Base-by-base conservation (phyloP, 2,113 vertebrate genomes). In the Nasalis larvatus region DNA sequence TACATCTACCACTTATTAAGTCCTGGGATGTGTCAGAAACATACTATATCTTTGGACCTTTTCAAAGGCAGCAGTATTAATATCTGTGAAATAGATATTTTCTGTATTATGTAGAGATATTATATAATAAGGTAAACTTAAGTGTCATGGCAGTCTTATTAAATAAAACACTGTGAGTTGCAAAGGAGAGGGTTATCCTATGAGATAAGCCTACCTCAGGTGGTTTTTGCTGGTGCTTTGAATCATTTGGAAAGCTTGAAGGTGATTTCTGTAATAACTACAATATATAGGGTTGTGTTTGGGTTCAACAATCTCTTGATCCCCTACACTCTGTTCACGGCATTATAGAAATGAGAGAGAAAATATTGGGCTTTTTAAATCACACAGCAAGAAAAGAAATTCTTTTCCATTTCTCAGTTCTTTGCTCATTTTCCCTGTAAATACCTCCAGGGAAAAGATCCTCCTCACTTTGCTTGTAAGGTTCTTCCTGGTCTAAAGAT, bases 251-350 rank as follows among this genome's bases (percentile, higher is more conserved):
- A 87, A 66, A 89, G 89, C 60, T 86, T 25, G 63, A 85, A 63
- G 81, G 35, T 85, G 37, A 88, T 91, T 94, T 89, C 54, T 88
- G 91, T 96, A 91, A 63, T 93, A 90, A 88, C 16, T 74, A 6
- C 12, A n/a, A 54, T 63, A 78, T 71, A 30, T 56, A 68, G 10
- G 25, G 20, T 87, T 83, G 3, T 74, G 12, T 94, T 92, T 87
- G 49, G 54, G 14, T 86, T 91, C 80, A 85, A 23, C 42, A 85
- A 30, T 88, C 56, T 81, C 47, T 97, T 81, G 27, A 60, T 91
- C 12, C 37, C 12, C 49, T 68, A 5, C 1, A 12, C 18, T 63
- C 21, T 84, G 52, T 80, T 90, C 30, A 49, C 3, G 88, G 21
- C 35, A 95, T 54, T 63, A 56, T 37, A 91, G 86, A 96, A 93